Evolutionary conservation across 2,113 vertebrate species (phyloP), one percentile per base, ranked within the genome.

Genomic region (Campylorhamphus procurvoides): DNA sequence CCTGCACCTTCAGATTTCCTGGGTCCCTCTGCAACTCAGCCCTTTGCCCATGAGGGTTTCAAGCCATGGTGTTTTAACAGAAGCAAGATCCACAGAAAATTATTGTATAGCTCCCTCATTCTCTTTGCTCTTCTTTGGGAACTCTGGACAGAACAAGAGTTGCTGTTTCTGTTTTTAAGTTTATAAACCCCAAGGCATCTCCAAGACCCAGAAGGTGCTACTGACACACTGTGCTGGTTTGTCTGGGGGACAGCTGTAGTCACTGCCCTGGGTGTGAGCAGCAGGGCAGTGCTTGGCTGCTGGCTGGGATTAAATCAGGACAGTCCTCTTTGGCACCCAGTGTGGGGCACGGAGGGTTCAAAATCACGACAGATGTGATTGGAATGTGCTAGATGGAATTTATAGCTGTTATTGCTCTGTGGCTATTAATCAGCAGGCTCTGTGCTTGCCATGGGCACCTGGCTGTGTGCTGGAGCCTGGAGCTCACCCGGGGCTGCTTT

Each of bases 61-160:
- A 58, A 67, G 42, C 24, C 19, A 55, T 0, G 2, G 8, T 9
- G 12, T 40, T 58, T 53, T 10, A 62, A 39, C 28, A 46, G 0
- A 3, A 71, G 14, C n/a, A 78, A 74, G 22, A 9, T 1, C 17
- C 7, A n/a, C 5, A 6, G 74, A 77, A 71, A 55, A 33, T 9
- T 5, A 64, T 16, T 71, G 63, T 7, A 37, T 2, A 49, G 31
- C 31, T 84, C 27, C 33, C 60, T 71, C 14, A 10, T 62, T 66
- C 27, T 71, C 31, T 40, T 33, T 53, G 55, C 39, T 73, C 62
- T 39, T 59, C 55, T 71, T 78, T 28, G 33, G 13, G 2, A 88
- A 22, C 15, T 50, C n/a, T 64, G 23, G 28, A 37, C 23, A 31
- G 64, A 59, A 27, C 14, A 74, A 42, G n/a, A 82, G n/a, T 18